These are phyloP conservation scores for Amphiprion ocellaris DNA, from an alignment of 2,113 vertebrate genomes.

Conservation along the genomic window DNA sequence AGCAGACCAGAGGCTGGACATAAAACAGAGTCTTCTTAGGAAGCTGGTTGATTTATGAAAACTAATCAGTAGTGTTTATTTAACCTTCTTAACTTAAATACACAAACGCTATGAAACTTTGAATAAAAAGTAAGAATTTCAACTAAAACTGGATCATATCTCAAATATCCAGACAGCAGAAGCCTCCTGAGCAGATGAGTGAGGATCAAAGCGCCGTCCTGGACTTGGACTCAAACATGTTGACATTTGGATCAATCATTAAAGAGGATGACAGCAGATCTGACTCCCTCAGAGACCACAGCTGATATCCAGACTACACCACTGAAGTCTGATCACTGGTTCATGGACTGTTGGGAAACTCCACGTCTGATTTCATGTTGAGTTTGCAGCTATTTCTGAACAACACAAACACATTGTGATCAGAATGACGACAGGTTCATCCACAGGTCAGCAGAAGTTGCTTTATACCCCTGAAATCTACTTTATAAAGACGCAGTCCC, in stretches of 20 bases:
- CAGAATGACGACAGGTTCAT: too few species aligned
- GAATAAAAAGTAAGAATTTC: not conserved
- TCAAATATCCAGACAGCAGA: slow-evolving; percentile 5
- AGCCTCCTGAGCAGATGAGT: slow-evolving; percentile 18
- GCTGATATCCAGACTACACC: too few species aligned
- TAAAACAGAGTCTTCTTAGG: too few species aligned
- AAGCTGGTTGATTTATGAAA: not conserved
- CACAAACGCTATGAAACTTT: not conserved
- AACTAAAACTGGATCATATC: slow-evolving; percentile 24
- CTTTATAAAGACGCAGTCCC: too few species aligned
- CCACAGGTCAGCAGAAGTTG: too few species aligned
- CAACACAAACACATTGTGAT: too few species aligned
- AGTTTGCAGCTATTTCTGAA: too few species aligned
- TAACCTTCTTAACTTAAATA: slow-evolving; percentile 37
- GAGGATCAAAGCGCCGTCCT: slow-evolving; percentile 40
- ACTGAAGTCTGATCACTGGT: too few species aligned
- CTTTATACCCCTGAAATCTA: too few species aligned
- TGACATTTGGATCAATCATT: slow-evolving; percentile 83
- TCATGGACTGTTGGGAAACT: too few species aligned
- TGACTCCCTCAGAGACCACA: slow-evolving; percentile 23
- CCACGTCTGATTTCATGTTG: too few species aligned
- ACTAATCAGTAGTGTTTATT: too few species aligned
- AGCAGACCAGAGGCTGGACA: slow-evolving; percentile 31
- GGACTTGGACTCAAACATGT: slow-evolving; percentile 74
- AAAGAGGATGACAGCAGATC: slow-evolving; percentile 59